Evolutionary conservation across 2,797 vertebrate species (phyloP).

Genomic region (Argya squamiceps): DNA sequence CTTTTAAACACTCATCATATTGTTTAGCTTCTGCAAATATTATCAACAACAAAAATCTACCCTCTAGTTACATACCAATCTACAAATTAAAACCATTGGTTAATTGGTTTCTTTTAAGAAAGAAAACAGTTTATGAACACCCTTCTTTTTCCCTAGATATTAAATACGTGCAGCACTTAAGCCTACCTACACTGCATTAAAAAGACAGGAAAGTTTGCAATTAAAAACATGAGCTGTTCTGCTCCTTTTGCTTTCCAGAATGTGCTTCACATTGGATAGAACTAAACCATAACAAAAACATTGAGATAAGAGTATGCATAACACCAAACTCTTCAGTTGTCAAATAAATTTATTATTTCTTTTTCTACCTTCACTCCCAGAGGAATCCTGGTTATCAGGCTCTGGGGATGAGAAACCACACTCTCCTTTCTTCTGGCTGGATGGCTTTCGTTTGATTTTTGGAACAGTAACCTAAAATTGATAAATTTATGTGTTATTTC

Average conservation of each 20-base stretch:
- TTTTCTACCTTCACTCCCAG: constrained; percentile 90
- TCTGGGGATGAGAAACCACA: constrained; percentile 95
- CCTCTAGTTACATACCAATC: neutral
- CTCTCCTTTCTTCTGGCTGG: constrained; percentile 86
- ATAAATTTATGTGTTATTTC: neutral
- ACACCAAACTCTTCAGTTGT: neutral
- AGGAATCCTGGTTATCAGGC: constrained; percentile 93
- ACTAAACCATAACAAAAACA: neutral
- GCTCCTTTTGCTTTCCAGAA: neutral
- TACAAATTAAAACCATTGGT: neutral
- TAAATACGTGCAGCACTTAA: neutral
- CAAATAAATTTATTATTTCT: neutral
- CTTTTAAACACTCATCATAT: neutral
- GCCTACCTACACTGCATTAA: neutral
- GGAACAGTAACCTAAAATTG: constrained; percentile 88
- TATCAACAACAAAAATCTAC: neutral
- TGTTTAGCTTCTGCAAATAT: neutral
- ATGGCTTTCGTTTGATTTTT: constrained; percentile 91
- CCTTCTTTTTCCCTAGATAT: no score
- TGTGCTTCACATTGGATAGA: fast-evolving
- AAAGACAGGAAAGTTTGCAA: neutral
- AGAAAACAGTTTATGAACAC: neutral
- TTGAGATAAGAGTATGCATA: neutral
- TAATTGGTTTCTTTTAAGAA: neutral
- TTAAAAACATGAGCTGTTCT: neutral